These are phyloP conservation scores for Fragum sueziense DNA, from an alignment of 2,888 invertebrate genomes.

Conservation along the genomic window DNA sequence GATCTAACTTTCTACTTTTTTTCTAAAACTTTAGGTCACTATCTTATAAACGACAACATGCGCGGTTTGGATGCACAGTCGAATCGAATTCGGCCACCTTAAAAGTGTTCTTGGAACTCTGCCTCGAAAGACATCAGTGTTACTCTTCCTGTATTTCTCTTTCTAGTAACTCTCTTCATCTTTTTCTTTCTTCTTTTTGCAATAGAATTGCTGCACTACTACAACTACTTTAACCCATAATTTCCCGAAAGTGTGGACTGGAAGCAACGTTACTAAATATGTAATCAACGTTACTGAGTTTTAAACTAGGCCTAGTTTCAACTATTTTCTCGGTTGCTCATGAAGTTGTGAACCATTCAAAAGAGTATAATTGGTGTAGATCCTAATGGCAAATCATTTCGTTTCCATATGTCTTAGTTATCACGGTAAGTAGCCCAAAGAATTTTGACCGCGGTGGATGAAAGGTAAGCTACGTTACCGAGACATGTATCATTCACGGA, in stretches of 20 bases:
- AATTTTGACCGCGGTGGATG: neutral
- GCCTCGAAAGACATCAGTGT: no score
- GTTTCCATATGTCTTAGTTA: neutral
- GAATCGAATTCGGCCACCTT: no score
- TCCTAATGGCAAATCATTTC: neutral
- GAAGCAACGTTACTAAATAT: neutral
- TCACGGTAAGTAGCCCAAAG: neutral
- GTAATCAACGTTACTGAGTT: neutral
- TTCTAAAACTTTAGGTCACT: no score
- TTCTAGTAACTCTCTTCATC: neutral
- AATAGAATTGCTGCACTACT: neutral
- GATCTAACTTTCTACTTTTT: no score
- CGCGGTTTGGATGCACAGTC: no score
- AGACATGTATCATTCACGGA: neutral
- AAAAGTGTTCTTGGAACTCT: no score
- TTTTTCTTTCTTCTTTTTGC: neutral
- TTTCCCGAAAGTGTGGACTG: neutral
- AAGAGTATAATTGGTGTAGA: no score
- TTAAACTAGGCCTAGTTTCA: no score
- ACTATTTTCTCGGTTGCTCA: no score
- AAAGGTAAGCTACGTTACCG: neutral
- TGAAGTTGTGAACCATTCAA: no score
- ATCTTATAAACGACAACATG: no score
- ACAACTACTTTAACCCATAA: neutral
- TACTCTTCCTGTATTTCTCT: neutral